phyloP scores from a whole-genome alignment of 2,888 invertebrate species.

The Drosophila borealis region DNA sequence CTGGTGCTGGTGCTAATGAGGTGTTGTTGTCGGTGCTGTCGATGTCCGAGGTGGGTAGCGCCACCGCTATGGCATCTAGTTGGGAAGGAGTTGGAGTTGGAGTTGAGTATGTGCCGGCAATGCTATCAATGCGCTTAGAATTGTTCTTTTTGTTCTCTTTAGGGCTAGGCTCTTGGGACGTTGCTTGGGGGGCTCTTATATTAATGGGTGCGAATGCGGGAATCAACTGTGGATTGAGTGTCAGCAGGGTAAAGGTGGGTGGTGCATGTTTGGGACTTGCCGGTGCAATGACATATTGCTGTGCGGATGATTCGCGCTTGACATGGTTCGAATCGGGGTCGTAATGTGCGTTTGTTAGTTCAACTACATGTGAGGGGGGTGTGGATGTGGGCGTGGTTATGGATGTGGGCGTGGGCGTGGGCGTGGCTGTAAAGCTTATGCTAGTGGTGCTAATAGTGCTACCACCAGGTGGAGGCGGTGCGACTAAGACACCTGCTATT shows the following conservation, averaged over 20 bases:
- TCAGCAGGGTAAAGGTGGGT: conserved; percentile 64
- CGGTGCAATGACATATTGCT: conserved; percentile 58
- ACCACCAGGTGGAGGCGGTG: conserved; percentile 13
- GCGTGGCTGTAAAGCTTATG: conserved; percentile 40
- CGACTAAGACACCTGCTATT: conserved; percentile 24
- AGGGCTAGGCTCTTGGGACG: conserved; percentile 11
- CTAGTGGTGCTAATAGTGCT: conserved; percentile 31
- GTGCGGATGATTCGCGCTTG: conserved; percentile 48
- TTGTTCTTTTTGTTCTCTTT: conserved; percentile 27
- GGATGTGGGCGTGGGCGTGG: conserved; percentile 19
- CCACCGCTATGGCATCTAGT: conserved; percentile 84
- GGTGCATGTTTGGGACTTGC: conserved; percentile 59
- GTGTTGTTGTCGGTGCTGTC: conserved; percentile 49
- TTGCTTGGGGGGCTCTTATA: conserved; percentile 10
- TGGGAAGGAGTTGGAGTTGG: conserved; percentile 82
- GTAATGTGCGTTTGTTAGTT: conserved; percentile 40
- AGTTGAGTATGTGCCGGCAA: conserved; percentile 77
- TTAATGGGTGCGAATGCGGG: background rate
- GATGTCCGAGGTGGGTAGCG: conserved; percentile 60
- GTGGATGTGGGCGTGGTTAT: conserved; percentile 12
- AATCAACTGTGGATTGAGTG: conserved; percentile 46
- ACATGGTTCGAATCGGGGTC: conserved; percentile 14
- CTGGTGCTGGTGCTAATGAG: conserved; percentile 60
- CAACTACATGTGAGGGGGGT: conserved; percentile 36
- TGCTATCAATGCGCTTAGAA: conserved; percentile 67